A percentile compares a stretch with the other conserved stretches of the same genome.
Evolutionary conservation across 2,113 vertebrate species (phyloP).

Genomic region (Larimichthys crocea): DNA sequence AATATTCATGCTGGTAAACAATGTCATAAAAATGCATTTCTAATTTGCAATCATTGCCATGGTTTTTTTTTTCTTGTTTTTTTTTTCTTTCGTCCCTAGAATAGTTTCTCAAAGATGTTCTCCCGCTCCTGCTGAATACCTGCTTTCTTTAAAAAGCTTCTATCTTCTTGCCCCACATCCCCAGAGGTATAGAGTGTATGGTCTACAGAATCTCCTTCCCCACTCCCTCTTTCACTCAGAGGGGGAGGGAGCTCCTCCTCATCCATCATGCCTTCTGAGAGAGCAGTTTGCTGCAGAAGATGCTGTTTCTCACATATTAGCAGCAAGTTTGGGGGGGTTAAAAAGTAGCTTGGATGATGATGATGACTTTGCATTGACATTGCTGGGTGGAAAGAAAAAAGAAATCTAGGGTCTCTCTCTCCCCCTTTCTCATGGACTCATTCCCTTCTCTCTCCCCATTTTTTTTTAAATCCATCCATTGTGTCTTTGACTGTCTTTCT

Average conservation of each 20-base stretch:
- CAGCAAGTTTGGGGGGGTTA: conserved; percentile 28
- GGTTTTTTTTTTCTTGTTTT: conserved; percentile 4
- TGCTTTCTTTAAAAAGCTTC: conserved; percentile 55
- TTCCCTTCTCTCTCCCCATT: conserved; percentile 12
- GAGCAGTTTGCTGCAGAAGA: conserved; percentile 42
- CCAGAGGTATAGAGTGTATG: conserved; percentile 62
- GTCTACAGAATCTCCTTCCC: conserved; percentile 42
- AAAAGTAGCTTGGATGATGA: conserved; percentile 27
- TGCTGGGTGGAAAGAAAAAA: conserved; percentile 21
- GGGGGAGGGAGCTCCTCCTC: conserved; percentile 35
- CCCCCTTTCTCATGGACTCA: conserved; percentile 24
- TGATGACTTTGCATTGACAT: conserved; percentile 46
- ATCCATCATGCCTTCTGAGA: conserved; percentile 35
- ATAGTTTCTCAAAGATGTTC: conserved; percentile 60
- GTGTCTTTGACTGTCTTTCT: conserved; percentile 53
- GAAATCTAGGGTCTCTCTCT: not conserved
- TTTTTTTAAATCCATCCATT: conserved; percentile 27
- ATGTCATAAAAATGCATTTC: conserved; percentile 81
- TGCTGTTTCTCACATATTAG: conserved; percentile 46
- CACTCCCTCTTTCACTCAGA: conserved; percentile 26
- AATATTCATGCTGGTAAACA: conserved; percentile 87
- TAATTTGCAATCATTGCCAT: conserved; percentile 59
- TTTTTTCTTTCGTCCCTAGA: conserved; percentile 60
- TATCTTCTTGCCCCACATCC: conserved; percentile 47
- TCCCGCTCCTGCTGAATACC: conserved; percentile 47